These are phyloP conservation scores for Rhinichthys klamathensis DNA, from an alignment of 2,113 vertebrate species.

Conservation along the genomic window DNA sequence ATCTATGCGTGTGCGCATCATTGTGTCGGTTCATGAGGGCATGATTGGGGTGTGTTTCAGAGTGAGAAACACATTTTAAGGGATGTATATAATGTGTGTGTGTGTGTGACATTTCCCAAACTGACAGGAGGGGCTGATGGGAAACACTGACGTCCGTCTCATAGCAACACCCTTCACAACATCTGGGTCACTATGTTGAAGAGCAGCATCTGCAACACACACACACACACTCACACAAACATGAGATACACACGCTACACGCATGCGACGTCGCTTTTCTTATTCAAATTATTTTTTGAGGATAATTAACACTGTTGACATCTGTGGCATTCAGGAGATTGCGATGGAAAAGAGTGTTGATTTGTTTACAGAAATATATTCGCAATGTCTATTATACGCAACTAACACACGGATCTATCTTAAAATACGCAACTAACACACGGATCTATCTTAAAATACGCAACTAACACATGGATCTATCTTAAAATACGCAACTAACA, in stretches of 20 bases:
- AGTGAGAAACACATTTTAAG: not conserved
- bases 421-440: no score
- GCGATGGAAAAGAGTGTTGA: not conserved
- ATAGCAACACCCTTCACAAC: constrained; percentile 46
- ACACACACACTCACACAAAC: not conserved
- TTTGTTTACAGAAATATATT: not conserved
- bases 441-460: no score
- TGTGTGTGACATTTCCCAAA: not conserved
- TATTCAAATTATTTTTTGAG: not conserved
- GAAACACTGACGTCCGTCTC: constrained; percentile 36
- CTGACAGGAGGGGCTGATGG: constrained; percentile 32
- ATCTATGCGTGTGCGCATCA: not conserved
- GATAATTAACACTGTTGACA: not conserved
- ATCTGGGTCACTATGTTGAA: constrained; percentile 25
- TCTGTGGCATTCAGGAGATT: not conserved
- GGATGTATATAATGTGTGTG: not conserved
- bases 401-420: no score
- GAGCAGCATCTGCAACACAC: not conserved
- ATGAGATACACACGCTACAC: no score
- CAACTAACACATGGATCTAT: no score
- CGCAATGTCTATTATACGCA: not conserved
- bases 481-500: no score
- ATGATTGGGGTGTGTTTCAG: not conserved
- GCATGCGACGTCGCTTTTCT: not conserved
- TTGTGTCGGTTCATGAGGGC: not conserved